A percentile compares a stretch with the other conserved stretches of the same genome.
phyloP scores from a whole-genome alignment of 2,113 vertebrate genomes.

The Labeo catla region DNA sequence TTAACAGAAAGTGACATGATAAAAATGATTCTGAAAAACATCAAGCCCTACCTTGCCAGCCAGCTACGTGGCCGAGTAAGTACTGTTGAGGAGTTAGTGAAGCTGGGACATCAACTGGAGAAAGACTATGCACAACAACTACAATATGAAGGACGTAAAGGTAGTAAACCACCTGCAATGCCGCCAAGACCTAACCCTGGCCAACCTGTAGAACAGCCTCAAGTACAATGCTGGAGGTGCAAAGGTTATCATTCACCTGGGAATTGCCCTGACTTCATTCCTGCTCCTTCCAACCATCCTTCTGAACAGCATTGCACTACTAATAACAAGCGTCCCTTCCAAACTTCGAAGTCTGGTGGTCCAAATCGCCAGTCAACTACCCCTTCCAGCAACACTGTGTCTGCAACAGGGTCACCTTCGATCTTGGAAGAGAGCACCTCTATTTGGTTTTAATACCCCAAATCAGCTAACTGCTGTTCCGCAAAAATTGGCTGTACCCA shows the following conservation, averaged over 20 bases:
- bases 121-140: neutral
- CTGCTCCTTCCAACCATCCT: neutral
- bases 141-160: neutral
- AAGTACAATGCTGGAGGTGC: neutral
- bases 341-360: neutral
- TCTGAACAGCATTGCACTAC: neutral
- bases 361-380: neutral
- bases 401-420: neutral
- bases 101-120: neutral
- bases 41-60: no score
- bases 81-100: neutral
- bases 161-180: neutral
- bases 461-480: neutral
- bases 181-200: neutral
- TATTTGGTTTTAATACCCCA: neutral
- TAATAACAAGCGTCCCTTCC: neutral
- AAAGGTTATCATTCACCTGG: neutral
- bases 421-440: neutral
- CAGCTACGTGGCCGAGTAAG: neutral
- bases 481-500: neutral
- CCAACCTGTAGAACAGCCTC: neutral
- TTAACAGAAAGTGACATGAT: no score
- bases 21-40: no score
- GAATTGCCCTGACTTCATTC: neutral
- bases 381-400: neutral